Conservation (phyloP, 2,113 vertebrate species). For the Addax nasomaculatus region DNA sequence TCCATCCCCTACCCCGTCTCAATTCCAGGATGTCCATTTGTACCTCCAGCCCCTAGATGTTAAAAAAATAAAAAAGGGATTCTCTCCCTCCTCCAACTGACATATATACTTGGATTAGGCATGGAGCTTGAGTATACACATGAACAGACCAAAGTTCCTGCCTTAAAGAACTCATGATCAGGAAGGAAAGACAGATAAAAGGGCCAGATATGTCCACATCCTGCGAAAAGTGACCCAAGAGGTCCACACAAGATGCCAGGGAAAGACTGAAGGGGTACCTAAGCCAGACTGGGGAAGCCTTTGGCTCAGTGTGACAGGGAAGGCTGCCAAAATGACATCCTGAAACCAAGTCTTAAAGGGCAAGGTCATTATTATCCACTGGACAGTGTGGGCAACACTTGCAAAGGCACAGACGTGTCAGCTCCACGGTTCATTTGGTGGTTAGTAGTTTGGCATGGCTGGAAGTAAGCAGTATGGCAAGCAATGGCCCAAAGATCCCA, state of each 20-base stretch:
- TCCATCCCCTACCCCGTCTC: not conserved
- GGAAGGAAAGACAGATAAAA: not conserved
- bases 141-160: not conserved
- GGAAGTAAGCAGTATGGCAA: not conserved
- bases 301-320: not conserved
- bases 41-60: not conserved
- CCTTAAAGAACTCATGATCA: not conserved
- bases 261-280: not conserved
- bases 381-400: not conserved
- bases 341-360: not conserved
- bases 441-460: not conserved
- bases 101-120: not conserved
- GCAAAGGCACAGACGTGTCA: not conserved
- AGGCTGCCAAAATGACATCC: not conserved
- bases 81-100: not conserved
- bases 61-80: not conserved
- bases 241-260: not conserved
- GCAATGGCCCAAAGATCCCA: not conserved
- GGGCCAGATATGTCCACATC: not conserved
- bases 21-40: not conserved
- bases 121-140: not conserved
- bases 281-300: not conserved
- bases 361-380: not conserved
- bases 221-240: not conserved
- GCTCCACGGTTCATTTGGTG: not conserved